Percentiles rank a stretch among this genome's conserved stretches.
phyloP scores from a whole-genome alignment of 1,140 invertebrate species.

The Cotesia typhae region DNA sequence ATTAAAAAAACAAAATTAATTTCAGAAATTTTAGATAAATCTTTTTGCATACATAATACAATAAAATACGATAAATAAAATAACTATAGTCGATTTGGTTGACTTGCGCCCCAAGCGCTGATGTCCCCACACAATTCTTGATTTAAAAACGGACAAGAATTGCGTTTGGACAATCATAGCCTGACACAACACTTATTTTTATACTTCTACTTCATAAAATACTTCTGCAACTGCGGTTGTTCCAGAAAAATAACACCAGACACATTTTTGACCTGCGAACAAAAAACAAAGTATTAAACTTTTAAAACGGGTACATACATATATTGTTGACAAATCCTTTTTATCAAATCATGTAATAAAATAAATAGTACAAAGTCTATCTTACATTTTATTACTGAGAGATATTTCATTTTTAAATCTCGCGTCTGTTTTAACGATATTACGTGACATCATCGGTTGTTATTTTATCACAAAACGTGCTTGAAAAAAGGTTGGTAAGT shows the following conservation, averaged over 20 bases:
- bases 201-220: too few species aligned
- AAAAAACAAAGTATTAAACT: too few species aligned
- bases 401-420: conserved; percentile 13
- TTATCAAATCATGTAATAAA: neutral
- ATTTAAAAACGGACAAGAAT: conserved; percentile 64
- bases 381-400: neutral
- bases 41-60: too few species aligned
- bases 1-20: too few species aligned
- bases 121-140: conserved; percentile 68
- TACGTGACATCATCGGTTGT: conserved; percentile 30
- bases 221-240: too few species aligned
- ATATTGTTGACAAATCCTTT: too few species aligned
- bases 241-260: too few species aligned
- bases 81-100: conserved; percentile 42
- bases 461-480: conserved; percentile 21
- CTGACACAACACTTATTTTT: conserved; percentile 49
- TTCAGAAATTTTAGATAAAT: too few species aligned
- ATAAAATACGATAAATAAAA: neutral
- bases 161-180: conserved; percentile 69
- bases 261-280: too few species aligned
- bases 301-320: neutral
- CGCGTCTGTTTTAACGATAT: conserved; percentile 19
- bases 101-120: conserved; percentile 63
- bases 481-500: conserved; percentile 29
- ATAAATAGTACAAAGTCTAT: neutral